These are phyloP conservation scores for Zhengitettix transpicula DNA, from an alignment of 2,888 invertebrate genomes.

Conservation along the genomic window DNA sequence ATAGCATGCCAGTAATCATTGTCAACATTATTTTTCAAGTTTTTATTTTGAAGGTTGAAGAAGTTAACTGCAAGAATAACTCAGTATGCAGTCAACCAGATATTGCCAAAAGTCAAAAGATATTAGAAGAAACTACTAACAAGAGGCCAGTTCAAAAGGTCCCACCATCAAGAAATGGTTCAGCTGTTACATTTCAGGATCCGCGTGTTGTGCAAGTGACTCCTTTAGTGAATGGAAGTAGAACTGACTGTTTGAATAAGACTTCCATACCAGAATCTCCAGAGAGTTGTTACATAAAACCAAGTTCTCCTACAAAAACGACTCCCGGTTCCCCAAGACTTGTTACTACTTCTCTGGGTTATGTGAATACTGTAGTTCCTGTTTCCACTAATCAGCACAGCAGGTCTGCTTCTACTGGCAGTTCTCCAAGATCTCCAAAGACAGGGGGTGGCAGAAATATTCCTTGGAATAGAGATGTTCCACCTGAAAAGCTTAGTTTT, in stretches of 20 bases:
- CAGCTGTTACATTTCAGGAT: conserved; percentile 10
- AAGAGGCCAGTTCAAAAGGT: conserved; percentile 66
- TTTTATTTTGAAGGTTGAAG: too few relatives aligned
- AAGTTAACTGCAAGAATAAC: neutral
- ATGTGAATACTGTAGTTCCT: conserved; percentile 23
- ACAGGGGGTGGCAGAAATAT: conserved; percentile 8
- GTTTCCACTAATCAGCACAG: conserved; percentile 2
- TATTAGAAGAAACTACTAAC: conserved; percentile 28
- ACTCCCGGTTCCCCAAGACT: conserved; percentile 27
- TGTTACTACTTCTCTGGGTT: conserved; percentile 38
- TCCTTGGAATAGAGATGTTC: conserved; percentile 50
- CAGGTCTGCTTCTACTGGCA: conserved; percentile 1
- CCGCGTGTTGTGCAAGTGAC: conserved; percentile 15
- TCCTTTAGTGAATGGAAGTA: conserved; percentile 20
- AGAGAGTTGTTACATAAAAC: conserved; percentile 36
- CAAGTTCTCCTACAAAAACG: conserved; percentile 43
- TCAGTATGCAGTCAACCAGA: neutral
- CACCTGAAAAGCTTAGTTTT: conserved; percentile 65
- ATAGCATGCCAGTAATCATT: too few relatives aligned
- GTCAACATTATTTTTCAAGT: too few relatives aligned
- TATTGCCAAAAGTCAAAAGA: conserved; percentile 27
- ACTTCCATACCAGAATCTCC: conserved; percentile 5
- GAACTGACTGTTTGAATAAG: conserved; percentile 16
- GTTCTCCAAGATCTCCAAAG: conserved; percentile 9
- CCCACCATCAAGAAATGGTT: conserved; percentile 49